phyloP scores from a whole-genome alignment of 2,113 vertebrate genomes.

The Vidua macroura region DNA sequence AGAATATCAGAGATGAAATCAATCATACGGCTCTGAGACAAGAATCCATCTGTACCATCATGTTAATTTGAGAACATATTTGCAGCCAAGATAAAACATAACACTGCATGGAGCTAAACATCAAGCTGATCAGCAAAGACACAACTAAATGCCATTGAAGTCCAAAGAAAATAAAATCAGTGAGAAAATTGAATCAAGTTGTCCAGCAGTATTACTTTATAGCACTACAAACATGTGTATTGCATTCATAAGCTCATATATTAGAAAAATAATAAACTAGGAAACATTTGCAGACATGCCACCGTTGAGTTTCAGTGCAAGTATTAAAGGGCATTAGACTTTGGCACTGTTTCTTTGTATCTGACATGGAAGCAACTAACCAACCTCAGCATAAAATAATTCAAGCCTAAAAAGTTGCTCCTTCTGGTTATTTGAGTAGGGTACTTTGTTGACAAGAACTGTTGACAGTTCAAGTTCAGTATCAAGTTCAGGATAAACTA shows the following conservation, averaged over 20 bases:
- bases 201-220: neutral
- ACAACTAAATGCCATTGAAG: neutral
- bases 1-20: slow-evolving; percentile 53
- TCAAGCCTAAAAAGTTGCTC: neutral
- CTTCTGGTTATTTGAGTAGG: neutral
- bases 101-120: neutral
- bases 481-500: no score
- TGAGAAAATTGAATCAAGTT: neutral
- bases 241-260: neutral
- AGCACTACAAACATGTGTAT: neutral
- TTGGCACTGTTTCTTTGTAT: neutral
- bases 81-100: slow-evolving; percentile 31
- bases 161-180: slow-evolving; percentile 15
- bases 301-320: neutral
- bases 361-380: neutral
- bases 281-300: neutral
- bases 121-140: neutral
- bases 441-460: neutral
- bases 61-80: slow-evolving; percentile 36
- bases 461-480: neutral
- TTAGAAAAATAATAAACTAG: neutral
- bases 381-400: neutral
- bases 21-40: slow-evolving; percentile 47
- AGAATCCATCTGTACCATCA: slow-evolving; percentile 45
- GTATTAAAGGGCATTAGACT: neutral